A percentile compares a stretch with the other conserved stretches of the same genome.
Conservation (phyloP, 2,888 invertebrate genomes). For the Cylindroiulus punctatus region DNA sequence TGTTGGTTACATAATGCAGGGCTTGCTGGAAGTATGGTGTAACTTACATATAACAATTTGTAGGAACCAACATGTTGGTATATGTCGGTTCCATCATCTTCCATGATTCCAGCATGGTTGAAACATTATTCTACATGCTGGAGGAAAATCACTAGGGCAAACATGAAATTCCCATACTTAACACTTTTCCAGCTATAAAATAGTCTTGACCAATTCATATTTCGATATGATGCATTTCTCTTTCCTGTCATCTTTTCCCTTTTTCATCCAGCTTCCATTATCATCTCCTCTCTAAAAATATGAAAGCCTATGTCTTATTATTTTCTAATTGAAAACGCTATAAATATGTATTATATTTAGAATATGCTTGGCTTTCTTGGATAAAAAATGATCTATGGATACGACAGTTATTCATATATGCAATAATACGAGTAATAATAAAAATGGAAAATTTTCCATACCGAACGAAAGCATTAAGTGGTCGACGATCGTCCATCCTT, state of each 20-base stretch:
- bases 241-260: not conserved
- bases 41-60: too few species aligned
- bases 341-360: slow-evolving; percentile 51
- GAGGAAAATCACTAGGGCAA: too few species aligned
- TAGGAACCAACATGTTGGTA: too few species aligned
- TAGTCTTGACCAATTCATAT: slow-evolving; percentile 24
- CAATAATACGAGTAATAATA: slow-evolving; percentile 22
- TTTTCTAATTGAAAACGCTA: slow-evolving; percentile 33
- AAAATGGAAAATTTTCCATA: slow-evolving; percentile 45
- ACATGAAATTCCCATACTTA: not conserved
- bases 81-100: too few species aligned
- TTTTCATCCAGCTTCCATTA: not conserved
- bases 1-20: too few species aligned
- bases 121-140: too few species aligned
- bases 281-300: slow-evolving; percentile 24
- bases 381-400: slow-evolving; percentile 43
- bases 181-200: not conserved
- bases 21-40: too few species aligned
- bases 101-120: too few species aligned
- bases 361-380: slow-evolving; percentile 19
- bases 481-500: slow-evolving; percentile 48
- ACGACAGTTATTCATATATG: slow-evolving; percentile 35
- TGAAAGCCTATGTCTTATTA: slow-evolving; percentile 35
- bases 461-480: too few species aligned
- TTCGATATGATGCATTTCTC: not conserved